Evolutionary conservation across 1,140 invertebrate genomes (phyloP), one percentile per base, ranked within the genome.

Genomic region (Macrobrachium nipponense): DNA sequence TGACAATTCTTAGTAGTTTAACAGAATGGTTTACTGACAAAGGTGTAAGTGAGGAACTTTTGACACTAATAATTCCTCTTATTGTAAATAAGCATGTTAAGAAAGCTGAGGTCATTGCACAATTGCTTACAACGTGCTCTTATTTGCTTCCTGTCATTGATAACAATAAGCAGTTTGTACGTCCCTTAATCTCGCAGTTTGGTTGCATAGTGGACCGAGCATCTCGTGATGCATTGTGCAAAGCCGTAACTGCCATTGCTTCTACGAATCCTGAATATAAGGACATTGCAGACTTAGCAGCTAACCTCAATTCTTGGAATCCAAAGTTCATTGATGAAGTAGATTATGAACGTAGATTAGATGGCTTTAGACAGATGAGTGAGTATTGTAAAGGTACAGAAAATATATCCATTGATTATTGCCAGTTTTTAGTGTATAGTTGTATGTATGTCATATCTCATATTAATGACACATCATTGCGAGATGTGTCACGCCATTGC

Each of bases 281-380:
- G 36, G 88, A 89, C 60, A 90, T 92, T 62, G 91, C 93, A 8
- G 89, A 93, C 8, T 87, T 95, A 10, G 91, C 96, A 10, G 90
- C 89, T 7, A 93, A 95, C 89, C 92, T 99, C 60, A 99, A 99
- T 92, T 94, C 97, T 0, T 98, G 94, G 93, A 95, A 98, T 91
- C 92, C 92, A 27, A 94, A 94, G 81, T 96, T 96, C 93, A 92
- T 98, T 11, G 97, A 98, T 88, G 97, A 99, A 90, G 97, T 98
- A 0, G 97, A 99, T 91, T 98, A 96, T 90, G 94, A 96, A 70
- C 93, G 93, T 86, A 93, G 98, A 88, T 91, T 98, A 17, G 94
- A 95, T 78, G 93, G 95, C 0, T 95, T 96, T 77, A 93, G 94
- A 86, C 90, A 92, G 88, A 93, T 98, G 64, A 93, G 94, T 79